These are phyloP conservation scores for Nanorana parkeri DNA, from an alignment of 2,113 vertebrate genomes.

Conservation along the genomic window DNA sequence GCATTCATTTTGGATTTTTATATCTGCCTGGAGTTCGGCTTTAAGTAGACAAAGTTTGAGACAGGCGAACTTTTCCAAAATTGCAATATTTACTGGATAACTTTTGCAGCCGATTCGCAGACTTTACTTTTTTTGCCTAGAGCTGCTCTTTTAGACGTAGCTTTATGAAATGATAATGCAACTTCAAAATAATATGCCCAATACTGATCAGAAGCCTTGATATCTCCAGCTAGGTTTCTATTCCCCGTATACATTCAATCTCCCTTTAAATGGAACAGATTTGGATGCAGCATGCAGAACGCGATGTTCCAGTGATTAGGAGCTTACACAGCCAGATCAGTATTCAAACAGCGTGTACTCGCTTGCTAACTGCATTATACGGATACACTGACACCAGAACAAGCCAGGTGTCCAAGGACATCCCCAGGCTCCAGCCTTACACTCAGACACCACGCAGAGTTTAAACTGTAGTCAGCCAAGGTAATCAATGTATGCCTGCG, in stretches of 20 bases:
- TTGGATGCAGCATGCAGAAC: conserved; percentile 15
- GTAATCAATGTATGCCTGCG: neutral
- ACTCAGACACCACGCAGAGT: neutral
- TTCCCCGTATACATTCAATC: neutral
- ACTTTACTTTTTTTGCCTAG: no score
- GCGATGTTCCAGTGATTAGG: conserved; percentile 24
- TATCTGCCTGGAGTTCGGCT: no score
- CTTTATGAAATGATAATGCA: no score
- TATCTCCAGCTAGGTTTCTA: neutral
- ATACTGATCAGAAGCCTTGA: neutral
- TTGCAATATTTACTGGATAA: no score
- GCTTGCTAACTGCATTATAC: conserved; percentile 13
- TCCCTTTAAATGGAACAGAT: neutral
- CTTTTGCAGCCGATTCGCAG: no score
- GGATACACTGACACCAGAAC: conserved; percentile 10
- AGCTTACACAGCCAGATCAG: conserved; percentile 9
- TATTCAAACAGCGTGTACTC: conserved; percentile 30
- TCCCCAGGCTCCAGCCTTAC: conserved; percentile 4
- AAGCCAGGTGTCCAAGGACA: conserved; percentile 16
- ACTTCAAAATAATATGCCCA: neutral
- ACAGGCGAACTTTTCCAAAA: no score
- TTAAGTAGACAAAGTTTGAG: no score
- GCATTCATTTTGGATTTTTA: no score
- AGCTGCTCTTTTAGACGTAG: no score
- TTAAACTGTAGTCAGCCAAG: neutral